Percentiles rank a stretch among this genome's conserved stretches.
These are phyloP conservation scores for Eulemur macaco DNA, from an alignment of 2,113 vertebrate species.

Conservation along the genomic window DNA sequence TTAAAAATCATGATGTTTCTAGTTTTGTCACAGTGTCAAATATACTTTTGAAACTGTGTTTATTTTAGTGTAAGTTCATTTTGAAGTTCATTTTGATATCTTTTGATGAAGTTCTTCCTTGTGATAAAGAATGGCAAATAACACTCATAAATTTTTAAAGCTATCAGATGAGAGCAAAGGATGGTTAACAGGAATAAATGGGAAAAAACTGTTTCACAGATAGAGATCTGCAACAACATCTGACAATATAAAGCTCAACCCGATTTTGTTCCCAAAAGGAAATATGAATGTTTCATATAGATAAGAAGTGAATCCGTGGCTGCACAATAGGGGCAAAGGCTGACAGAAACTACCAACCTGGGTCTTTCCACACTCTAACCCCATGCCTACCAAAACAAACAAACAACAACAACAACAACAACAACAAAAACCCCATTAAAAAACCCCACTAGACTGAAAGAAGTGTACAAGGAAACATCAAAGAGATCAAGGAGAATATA, in stretches of 20 bases:
- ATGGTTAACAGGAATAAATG: background rate
- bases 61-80: background rate
- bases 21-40: background rate
- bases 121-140: conserved; percentile 8
- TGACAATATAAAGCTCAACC: conserved; percentile 7
- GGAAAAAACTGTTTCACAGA: background rate
- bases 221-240: background rate
- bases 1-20: background rate
- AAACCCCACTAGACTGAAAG: background rate
- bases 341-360: background rate
- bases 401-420: background rate
- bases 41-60: background rate
- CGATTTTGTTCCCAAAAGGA: background rate
- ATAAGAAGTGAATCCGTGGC: background rate
- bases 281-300: background rate
- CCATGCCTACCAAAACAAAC: background rate
- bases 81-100: background rate
- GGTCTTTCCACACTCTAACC: background rate
- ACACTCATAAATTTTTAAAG: background rate
- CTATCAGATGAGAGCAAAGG: background rate
- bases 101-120: conserved; percentile 1
- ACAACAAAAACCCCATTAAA: background rate
- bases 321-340: background rate
- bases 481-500: background rate
- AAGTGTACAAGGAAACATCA: background rate